A percentile compares a stretch with the other conserved stretches of the same genome.
Conservation (phyloP, 2,797 vertebrate genomes). For the Spinus pinus region DNA sequence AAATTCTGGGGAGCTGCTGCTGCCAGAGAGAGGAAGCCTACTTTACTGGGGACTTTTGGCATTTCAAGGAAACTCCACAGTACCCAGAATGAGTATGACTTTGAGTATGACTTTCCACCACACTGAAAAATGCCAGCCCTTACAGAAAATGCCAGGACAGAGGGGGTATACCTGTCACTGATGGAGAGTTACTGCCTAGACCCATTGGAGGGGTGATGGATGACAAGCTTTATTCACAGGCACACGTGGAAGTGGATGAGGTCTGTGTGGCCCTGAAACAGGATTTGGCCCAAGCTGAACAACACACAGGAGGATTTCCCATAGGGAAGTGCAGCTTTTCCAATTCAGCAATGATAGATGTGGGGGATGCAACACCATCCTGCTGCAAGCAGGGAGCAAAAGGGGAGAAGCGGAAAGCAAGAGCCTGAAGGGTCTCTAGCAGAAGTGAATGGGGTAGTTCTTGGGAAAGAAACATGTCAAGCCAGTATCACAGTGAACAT, state of each 20-base stretch:
- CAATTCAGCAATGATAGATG: fast-evolving
- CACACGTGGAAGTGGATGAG: background rate
- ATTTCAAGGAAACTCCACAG: background rate
- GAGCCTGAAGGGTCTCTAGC: background rate
- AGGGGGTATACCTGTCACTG: background rate
- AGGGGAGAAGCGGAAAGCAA: background rate
- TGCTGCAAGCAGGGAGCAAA: background rate
- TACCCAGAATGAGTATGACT: background rate
- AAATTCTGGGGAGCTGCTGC: background rate
- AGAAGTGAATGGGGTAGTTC: background rate
- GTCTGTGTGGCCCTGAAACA: background rate
- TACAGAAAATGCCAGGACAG: background rate
- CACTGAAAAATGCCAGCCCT: background rate
- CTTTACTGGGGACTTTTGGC: background rate
- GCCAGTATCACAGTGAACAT: background rate
- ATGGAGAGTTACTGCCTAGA: background rate
- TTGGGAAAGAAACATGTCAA: background rate
- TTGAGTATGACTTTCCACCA: background rate
- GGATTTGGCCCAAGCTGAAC: background rate
- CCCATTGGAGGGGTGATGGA: background rate
- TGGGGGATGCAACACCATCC: background rate
- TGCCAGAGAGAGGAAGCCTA: conserved; percentile 5
- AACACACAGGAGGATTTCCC: background rate
- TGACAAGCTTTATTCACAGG: background rate
- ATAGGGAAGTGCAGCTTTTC: background rate